Conservation (phyloP, 2,797 vertebrate species). For the Enoplosus armatus region DNA sequence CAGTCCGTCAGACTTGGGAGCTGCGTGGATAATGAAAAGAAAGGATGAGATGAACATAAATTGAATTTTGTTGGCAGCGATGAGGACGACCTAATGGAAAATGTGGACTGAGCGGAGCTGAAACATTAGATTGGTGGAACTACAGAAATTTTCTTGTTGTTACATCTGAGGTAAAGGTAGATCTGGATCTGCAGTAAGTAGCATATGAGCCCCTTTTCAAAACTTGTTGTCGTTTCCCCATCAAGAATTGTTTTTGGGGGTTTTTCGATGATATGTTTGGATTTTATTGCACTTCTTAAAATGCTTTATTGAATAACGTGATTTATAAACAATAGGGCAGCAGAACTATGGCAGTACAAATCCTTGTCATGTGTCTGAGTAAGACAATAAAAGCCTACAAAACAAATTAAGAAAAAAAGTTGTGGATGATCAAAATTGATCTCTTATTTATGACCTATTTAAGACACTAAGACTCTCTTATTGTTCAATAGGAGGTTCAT, state of each 20-base stretch:
- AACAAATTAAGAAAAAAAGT: not conserved
- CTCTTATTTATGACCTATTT: not conserved
- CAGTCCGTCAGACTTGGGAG: constrained; percentile 25
- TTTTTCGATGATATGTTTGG: not conserved
- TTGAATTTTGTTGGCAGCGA: constrained; percentile 45
- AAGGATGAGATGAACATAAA: constrained; percentile 49
- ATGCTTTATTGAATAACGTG: not conserved
- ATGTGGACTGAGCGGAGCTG: constrained; percentile 3
- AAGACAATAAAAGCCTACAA: not conserved
- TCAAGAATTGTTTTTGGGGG: not conserved
- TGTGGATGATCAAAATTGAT: not conserved
- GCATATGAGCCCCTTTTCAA: not conserved
- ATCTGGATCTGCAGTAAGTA: not conserved
- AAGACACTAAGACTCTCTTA: too few species aligned
- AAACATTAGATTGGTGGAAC: constrained; percentile 21
- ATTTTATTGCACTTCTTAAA: not conserved
- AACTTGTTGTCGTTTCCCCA: not conserved
- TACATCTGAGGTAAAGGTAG: constrained; percentile 14
- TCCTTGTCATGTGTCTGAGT: not conserved
- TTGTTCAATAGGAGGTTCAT: too few species aligned
- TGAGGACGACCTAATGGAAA: constrained; percentile 47
- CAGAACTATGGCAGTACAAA: not conserved
- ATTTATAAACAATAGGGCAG: constrained; percentile 2
- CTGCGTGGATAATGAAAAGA: constrained; percentile 52
- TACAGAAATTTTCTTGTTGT: constrained; percentile 21